Evolutionary conservation across 2,797 vertebrate species (phyloP).

Genomic region (Muraenolepis orangiensis): DNA sequence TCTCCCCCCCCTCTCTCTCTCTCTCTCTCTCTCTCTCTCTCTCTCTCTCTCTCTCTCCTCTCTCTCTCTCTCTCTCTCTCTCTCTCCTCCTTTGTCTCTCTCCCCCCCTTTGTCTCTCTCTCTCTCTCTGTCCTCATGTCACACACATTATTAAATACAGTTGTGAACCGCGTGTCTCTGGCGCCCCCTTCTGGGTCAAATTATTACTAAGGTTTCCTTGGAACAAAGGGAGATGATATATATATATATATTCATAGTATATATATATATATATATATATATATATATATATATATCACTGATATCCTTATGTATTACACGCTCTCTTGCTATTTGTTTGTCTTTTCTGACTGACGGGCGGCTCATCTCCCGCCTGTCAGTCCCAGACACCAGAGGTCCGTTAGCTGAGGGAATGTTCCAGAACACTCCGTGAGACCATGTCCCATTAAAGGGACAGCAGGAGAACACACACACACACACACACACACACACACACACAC

Average conservation of each 20-base stretch:
- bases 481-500: slow-evolving; percentile 5
- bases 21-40: not conserved
- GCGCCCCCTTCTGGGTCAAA: not conserved
- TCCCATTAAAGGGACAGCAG: slow-evolving; percentile 42
- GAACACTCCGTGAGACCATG: slow-evolving; percentile 6
- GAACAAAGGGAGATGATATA: not conserved
- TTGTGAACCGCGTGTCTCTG: not conserved
- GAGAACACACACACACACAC: slow-evolving; percentile 29
- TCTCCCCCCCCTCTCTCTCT: not conserved
- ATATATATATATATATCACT: not conserved
- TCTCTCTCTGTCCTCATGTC: not conserved
- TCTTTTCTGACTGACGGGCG: not conserved
- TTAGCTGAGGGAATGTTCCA: slow-evolving; percentile 27
- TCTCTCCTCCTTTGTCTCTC: not conserved
- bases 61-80: not conserved
- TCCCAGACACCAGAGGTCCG: slow-evolving; percentile 2
- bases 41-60: too few species aligned
- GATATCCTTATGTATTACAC: not conserved
- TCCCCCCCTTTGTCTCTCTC: not conserved
- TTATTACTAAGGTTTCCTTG: not conserved
- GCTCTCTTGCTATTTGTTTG: not conserved
- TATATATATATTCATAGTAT: not conserved
- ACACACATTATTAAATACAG: not conserved
- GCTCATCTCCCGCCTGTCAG: not conserved
- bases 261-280: not conserved